phyloP scores from a whole-genome alignment of 2,888 invertebrate genomes.

The Chrysolina oricalcia region DNA sequence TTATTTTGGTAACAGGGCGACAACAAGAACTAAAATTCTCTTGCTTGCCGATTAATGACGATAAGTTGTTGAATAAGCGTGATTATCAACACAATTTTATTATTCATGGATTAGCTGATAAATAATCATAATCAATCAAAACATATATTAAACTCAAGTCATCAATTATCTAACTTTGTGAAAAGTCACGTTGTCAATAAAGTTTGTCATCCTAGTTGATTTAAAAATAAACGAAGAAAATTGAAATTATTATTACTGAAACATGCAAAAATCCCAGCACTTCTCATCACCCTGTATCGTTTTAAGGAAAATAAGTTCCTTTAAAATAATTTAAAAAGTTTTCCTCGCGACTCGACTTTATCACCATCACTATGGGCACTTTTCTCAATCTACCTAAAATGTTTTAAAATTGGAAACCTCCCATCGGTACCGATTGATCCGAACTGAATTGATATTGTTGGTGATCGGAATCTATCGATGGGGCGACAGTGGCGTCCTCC shows the following conservation, averaged over 20 bases:
- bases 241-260: background rate
- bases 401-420: slow-evolving; percentile 85
- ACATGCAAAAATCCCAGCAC: slow-evolving; percentile 1
- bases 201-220: slow-evolving; percentile 10
- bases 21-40: slow-evolving; percentile 14
- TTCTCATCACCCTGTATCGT: slow-evolving; percentile 33
- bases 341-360: slow-evolving; percentile 25
- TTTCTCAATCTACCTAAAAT: slow-evolving; percentile 31
- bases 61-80: too few relatives aligned
- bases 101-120: background rate
- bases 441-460: slow-evolving; percentile 84
- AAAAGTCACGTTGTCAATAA: slow-evolving; percentile 5
- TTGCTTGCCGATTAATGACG: background rate
- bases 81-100: background rate
- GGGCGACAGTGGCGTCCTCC: slow-evolving; percentile 86
- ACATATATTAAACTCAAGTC: background rate
- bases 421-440: slow-evolving; percentile 83
- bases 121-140: background rate
- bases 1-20: slow-evolving; percentile 31
- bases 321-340: slow-evolving; percentile 45
- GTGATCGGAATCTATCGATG: slow-evolving; percentile 80
- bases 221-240: background rate
- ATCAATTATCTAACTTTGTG: background rate
- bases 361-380: slow-evolving; percentile 52
- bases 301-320: slow-evolving; percentile 34